Conservation (phyloP, 2,113 vertebrate genomes). For the Pandion haliaetus region DNA sequence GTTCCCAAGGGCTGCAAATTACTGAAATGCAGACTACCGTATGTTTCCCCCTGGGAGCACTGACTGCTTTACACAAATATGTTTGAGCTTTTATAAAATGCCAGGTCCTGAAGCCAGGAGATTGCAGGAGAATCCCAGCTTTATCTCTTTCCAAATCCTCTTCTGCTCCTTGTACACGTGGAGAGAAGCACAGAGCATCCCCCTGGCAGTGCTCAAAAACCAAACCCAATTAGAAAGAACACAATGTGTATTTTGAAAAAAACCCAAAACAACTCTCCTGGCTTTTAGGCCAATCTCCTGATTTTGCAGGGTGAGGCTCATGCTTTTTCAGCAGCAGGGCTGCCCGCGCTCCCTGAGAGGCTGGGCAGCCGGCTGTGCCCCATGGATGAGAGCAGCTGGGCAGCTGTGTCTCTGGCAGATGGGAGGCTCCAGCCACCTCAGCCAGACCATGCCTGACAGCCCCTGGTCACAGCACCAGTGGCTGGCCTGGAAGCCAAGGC, state of each 20-base stretch:
- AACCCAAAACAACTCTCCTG: neutral
- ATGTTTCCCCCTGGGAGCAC: neutral
- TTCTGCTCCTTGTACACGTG: neutral
- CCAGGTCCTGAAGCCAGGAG: neutral
- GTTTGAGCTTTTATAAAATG: slow-evolving; percentile 18
- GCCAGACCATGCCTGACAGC: neutral
- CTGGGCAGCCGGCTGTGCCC: fast-evolving
- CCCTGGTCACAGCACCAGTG: neutral
- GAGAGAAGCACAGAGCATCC: neutral
- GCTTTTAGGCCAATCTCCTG: neutral
- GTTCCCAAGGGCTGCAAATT: neutral
- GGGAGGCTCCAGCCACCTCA: neutral
- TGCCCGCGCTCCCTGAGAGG: neutral
- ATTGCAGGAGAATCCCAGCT: neutral
- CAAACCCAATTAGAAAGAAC: neutral
- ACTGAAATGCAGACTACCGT: neutral
- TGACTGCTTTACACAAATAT: neutral
- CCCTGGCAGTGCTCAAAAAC: neutral
- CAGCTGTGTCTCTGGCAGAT: neutral
- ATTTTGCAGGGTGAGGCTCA: neutral
- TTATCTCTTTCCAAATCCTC: slow-evolving; percentile 19
- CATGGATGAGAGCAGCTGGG: neutral
- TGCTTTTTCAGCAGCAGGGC: neutral
- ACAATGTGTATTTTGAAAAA: neutral
- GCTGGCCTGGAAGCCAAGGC: neutral